Base-by-base conservation (phyloP, 2,888 invertebrate genomes). In the Disparrhopalites patrizii region DNA sequence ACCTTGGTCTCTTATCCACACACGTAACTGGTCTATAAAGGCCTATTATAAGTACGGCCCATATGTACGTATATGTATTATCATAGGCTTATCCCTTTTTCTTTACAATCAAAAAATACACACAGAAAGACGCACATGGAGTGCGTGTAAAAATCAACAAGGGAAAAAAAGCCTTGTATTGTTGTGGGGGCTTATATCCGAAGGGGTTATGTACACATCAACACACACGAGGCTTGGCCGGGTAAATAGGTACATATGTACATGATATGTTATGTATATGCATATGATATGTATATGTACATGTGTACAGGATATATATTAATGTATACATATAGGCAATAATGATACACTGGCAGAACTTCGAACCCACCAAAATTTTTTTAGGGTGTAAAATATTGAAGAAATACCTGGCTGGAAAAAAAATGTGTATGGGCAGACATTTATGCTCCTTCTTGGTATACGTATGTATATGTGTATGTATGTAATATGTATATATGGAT, bases 1-100 rank as follows among this genome's bases (percentile, higher is more conserved):
- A n/a, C n/a, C n/a, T n/a, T n/a, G n/a, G n/a, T n/a, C 54, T 52
- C 31, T 52, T n/a, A 47, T 27, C 52, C 52, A 15, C 28, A 25
- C 50, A 50, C 10, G 40, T 5, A 8, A 3, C 40, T 40, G 40
- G 3, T 40, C n/a, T n/a, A 2, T 47, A 10, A 43, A 7, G 43
- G 15, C 18, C 43, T 20, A 43, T 43, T 43, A 43, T 43, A 43
- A n/a, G n/a, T n/a, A n/a, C n/a, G n/a, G n/a, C n/a, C n/a, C n/a
- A n/a, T n/a, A n/a, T n/a, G n/a, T n/a, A n/a, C n/a, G n/a, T n/a
- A n/a, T n/a, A n/a, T n/a, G n/a, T n/a, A n/a, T n/a, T n/a, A n/a
- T n/a, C n/a, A n/a, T n/a, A n/a, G n/a, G n/a, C n/a, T 43, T 43
- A 43, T 36, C 36, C 36, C 36, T 13, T 36, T 36, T 13, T 13